Conservation (phyloP, 2,113 vertebrate species). For the Coracopsis vasa region DNA sequence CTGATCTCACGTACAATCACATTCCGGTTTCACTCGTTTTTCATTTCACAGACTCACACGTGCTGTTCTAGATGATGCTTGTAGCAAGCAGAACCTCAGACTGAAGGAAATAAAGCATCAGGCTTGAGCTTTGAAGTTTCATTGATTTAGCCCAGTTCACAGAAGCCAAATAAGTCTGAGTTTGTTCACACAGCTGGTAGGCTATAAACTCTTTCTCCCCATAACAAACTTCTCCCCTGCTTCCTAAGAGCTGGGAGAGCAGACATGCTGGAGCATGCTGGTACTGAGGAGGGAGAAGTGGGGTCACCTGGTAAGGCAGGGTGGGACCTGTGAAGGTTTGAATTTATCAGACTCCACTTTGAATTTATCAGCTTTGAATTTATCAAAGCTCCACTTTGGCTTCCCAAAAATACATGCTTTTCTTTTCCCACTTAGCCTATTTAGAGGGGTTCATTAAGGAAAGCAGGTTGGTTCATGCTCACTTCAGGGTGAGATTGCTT, state of each 20-base stretch:
- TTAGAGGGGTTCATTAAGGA: background rate
- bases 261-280: background rate
- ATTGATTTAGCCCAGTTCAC: slow-evolving; percentile 47
- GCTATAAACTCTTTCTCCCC: background rate
- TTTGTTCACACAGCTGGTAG: slow-evolving; percentile 50
- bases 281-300: background rate
- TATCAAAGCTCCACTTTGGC: background rate
- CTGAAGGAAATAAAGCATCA: slow-evolving; percentile 35
- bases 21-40: slow-evolving; percentile 65
- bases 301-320: background rate
- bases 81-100: background rate
- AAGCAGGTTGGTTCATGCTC: background rate
- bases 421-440: background rate
- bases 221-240: background rate
- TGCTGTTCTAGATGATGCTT: slow-evolving; percentile 52
- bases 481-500: background rate
- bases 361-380: background rate
- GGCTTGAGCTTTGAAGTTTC: slow-evolving; percentile 37
- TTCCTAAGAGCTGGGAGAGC: background rate
- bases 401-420: background rate
- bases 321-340: background rate
- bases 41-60: slow-evolving; percentile 18
- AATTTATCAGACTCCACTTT: background rate
- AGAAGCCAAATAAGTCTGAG: slow-evolving; percentile 35
- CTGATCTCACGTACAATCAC: slow-evolving; percentile 57